Evolutionary conservation across 2,113 vertebrate genomes (phyloP).

Genomic region (Aythya baeri): DNA sequence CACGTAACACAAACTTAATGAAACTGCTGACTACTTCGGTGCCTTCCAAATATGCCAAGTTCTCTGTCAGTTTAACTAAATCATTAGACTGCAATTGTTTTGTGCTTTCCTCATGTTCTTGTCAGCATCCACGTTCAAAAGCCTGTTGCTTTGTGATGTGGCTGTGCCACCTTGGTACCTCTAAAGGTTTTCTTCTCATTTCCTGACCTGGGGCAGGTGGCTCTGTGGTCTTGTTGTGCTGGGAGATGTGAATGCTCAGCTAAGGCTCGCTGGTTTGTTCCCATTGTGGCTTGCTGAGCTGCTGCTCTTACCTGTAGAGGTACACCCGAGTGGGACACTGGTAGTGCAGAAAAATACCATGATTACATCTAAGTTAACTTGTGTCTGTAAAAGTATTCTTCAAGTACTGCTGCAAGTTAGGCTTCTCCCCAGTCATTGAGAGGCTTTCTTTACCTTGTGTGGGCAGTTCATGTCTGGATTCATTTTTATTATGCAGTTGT

Average conservation of each 20-base stretch:
- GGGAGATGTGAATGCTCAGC: not conserved
- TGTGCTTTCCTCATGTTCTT: not conserved
- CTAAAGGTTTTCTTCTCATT: accelerated
- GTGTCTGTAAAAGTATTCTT: not conserved
- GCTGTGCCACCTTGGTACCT: accelerated
- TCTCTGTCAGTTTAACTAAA: not conserved
- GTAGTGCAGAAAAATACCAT: not conserved
- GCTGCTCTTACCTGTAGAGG: not conserved
- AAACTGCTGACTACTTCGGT: not conserved
- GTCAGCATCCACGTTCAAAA: not conserved
- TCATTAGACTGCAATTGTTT: not conserved
- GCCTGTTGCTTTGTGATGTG: accelerated
- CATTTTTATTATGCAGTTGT: not conserved
- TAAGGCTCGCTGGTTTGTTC: accelerated
- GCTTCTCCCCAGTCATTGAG: not conserved
- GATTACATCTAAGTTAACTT: not conserved
- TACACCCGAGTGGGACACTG: not conserved
- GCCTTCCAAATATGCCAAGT: not conserved
- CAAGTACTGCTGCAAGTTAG: not conserved
- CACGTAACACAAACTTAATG: not conserved
- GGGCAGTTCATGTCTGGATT: not conserved
- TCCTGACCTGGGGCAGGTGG: not conserved
- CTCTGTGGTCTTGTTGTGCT: not conserved
- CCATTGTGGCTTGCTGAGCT: accelerated
- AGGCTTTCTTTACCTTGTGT: not conserved